Conservation (phyloP, 2,113 vertebrate genomes). For the Macrotis lagotis region DNA sequence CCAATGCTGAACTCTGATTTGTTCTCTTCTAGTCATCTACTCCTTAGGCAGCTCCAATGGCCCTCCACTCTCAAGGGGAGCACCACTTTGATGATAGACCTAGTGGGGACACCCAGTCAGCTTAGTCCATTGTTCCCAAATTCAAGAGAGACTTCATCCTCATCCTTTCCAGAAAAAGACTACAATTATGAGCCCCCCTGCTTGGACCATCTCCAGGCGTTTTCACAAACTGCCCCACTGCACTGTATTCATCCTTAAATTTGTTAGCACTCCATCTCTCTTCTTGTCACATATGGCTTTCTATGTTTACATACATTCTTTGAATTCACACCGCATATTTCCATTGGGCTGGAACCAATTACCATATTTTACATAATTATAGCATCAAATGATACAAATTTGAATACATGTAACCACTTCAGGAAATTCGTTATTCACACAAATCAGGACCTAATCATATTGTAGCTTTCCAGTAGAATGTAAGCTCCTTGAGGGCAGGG, state of each 20-base stretch:
- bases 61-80: too few species aligned
- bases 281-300: neutral
- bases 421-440: neutral
- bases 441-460: neutral
- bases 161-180: neutral
- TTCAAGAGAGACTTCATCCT: neutral
- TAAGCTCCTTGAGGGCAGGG: neutral
- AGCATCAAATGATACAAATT: neutral
- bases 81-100: neutral
- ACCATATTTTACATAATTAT: neutral
- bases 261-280: neutral
- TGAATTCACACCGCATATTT: neutral
- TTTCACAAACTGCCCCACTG: neutral
- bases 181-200: neutral
- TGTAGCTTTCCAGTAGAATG: neutral
- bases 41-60: neutral
- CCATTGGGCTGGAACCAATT: neutral
- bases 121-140: neutral
- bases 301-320: neutral
- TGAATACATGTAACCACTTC: neutral
- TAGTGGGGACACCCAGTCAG: neutral
- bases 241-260: neutral
- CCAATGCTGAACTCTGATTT: neutral
- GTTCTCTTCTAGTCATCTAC: neutral
- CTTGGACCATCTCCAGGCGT: neutral